phyloP scores from a whole-genome alignment of 2,113 vertebrate species.

The Willisornis vidua region DNA sequence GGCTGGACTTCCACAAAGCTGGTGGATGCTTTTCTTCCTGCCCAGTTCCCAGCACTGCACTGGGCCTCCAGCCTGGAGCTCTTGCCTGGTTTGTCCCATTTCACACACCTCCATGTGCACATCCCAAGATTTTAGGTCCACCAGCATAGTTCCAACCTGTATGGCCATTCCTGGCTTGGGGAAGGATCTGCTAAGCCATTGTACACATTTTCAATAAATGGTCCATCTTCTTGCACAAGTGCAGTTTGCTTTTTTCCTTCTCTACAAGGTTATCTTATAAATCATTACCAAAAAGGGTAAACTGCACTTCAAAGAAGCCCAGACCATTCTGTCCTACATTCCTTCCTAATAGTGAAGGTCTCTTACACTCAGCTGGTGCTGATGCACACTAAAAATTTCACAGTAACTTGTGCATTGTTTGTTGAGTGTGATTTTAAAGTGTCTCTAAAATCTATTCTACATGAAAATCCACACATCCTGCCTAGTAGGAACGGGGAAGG shows the following conservation, averaged over 20 bases:
- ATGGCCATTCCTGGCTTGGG: not conserved
- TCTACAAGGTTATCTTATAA: not conserved
- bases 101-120: not conserved
- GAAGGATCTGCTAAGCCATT: not conserved
- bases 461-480: not conserved
- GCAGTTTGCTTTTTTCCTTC: not conserved
- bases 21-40: not conserved
- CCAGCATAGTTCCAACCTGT: not conserved
- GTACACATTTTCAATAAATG: not conserved
- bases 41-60: fast-evolving
- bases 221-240: not conserved
- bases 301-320: not conserved
- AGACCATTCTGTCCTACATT: not conserved
- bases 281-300: not conserved
- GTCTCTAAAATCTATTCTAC: not conserved
- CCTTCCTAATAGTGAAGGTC: not conserved
- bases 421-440: not conserved
- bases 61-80: not conserved
- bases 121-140: not conserved
- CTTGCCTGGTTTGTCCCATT: not conserved
- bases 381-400: not conserved
- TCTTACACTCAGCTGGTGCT: not conserved
- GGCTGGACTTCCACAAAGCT: fast-evolving
- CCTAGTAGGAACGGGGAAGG: not conserved
- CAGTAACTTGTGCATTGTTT: not conserved